Conservation (phyloP, 2,888 invertebrate species). For the Caenorhabditis auriculariae region DNA sequence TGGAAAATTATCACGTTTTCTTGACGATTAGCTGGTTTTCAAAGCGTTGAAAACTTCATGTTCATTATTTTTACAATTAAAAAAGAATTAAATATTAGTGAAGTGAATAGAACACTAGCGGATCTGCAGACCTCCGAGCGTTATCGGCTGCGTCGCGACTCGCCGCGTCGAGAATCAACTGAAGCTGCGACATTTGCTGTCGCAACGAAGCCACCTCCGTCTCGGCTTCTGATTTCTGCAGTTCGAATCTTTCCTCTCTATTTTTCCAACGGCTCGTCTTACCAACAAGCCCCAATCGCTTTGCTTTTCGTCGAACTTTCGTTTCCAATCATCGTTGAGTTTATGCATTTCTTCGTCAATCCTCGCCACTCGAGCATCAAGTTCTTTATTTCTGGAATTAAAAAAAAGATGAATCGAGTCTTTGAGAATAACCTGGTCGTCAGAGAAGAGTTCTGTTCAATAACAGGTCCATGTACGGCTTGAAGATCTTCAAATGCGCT, state of each 20-base stretch:
- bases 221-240: conserved; percentile 34
- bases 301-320: conserved; percentile 31
- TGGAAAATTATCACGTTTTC: conserved; percentile 4
- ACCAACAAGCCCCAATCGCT: conserved; percentile 35
- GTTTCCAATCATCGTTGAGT: conserved; percentile 48
- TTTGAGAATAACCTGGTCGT: conserved; percentile 11
- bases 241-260: not conserved
- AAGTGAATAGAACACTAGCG: conserved; percentile 26
- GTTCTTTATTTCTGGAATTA: conserved; percentile 27
- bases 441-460: conserved; percentile 29
- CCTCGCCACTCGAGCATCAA: conserved; percentile 38
- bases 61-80: not conserved
- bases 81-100: conserved; percentile 3
- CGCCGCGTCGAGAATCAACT: conserved; percentile 36
- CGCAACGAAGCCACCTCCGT: conserved; percentile 32
- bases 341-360: conserved; percentile 39
- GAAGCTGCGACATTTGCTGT: conserved; percentile 29
- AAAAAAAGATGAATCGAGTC: not conserved
- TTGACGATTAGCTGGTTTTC: conserved; percentile 22
- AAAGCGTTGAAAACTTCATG: conserved; percentile 3
- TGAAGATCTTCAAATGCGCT: conserved; percentile 23
- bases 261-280: conserved; percentile 1
- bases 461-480: conserved; percentile 17
- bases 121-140: conserved; percentile 45
- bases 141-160: conserved; percentile 45